Evolutionary conservation across 2,888 invertebrate species (phyloP).

Genomic region (Dioctria linearis): DNA sequence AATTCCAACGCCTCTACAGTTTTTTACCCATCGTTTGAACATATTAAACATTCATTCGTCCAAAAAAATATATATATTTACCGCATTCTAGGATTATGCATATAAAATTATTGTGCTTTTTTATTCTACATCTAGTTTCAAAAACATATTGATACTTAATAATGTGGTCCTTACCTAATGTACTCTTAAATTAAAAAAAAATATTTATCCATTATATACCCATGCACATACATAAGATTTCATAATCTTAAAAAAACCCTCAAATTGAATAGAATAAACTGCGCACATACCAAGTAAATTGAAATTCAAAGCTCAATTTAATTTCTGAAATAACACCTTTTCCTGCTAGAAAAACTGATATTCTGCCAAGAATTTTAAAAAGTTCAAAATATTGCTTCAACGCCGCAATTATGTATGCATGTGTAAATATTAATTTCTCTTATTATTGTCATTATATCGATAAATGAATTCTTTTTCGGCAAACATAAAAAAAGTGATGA

Average conservation of each 20-base stretch:
- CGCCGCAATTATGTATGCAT: background rate
- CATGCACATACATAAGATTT: background rate
- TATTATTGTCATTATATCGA: background rate
- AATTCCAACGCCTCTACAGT: slow-evolving; percentile 3
- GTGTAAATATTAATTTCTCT: background rate
- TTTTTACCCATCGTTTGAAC: background rate
- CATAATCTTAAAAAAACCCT: background rate
- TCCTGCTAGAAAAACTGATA: background rate
- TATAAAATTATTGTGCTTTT: too few species aligned
- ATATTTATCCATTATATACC: too few species aligned
- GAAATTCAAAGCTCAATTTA: slow-evolving; percentile 2
- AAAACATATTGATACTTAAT: too few species aligned
- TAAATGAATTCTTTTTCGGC: background rate
- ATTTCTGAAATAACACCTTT: slow-evolving; percentile 4
- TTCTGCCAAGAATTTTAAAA: slow-evolving; percentile 7
- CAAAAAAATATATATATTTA: too few species aligned
- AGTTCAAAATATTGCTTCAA: background rate
- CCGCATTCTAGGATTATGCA: too few species aligned
- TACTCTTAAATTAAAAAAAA: too few species aligned
- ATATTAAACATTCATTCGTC: background rate
- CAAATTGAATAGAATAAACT: background rate
- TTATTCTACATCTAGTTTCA: too few species aligned
- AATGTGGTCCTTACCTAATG: too few species aligned
- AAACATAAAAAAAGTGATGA: background rate
- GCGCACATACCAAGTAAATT: background rate